phyloP scores from a whole-genome alignment of 2,797 vertebrate species.

The Propithecus deckenii region DNA sequence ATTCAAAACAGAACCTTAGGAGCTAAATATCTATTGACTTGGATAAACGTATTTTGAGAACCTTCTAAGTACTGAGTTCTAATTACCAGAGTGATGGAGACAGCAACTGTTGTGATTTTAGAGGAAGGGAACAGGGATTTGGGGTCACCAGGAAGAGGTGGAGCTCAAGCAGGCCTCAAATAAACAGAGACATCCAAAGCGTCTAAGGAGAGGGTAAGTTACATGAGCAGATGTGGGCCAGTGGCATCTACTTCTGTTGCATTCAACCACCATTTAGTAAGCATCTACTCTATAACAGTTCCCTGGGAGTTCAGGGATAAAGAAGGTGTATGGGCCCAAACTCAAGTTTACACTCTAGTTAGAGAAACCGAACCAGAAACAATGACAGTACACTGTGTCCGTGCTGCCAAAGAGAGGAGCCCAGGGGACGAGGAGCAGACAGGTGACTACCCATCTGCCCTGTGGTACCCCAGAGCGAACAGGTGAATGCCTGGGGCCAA shows the following conservation, averaged over 20 bases:
- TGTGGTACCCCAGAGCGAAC: accelerated
- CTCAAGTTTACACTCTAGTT: not conserved
- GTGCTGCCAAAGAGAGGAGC: not conserved
- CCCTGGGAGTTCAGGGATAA: not conserved
- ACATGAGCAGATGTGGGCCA: not conserved
- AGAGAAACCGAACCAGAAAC: not conserved
- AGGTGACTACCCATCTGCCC: too few relatives aligned
- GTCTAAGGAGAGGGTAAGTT: not conserved
- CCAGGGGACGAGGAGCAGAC: accelerated
- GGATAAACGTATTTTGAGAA: not conserved
- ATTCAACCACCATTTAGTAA: not conserved
- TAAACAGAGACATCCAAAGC: not conserved
- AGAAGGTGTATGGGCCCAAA: not conserved
- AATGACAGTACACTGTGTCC: not conserved
- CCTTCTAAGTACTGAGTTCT: not conserved
- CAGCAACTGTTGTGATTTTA: not conserved
- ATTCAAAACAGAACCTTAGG: not conserved
- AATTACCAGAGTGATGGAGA: not conserved
- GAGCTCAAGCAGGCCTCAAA: not conserved
- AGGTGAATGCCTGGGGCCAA: not conserved
- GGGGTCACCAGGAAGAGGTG: not conserved
- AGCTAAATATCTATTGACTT: not conserved
- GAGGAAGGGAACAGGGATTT: not conserved
- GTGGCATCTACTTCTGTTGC: not conserved
- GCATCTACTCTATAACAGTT: not conserved